These are phyloP conservation scores for Coregonus suidteri DNA, from an alignment of 2,797 vertebrate genomes.

Conservation along the genomic window DNA sequence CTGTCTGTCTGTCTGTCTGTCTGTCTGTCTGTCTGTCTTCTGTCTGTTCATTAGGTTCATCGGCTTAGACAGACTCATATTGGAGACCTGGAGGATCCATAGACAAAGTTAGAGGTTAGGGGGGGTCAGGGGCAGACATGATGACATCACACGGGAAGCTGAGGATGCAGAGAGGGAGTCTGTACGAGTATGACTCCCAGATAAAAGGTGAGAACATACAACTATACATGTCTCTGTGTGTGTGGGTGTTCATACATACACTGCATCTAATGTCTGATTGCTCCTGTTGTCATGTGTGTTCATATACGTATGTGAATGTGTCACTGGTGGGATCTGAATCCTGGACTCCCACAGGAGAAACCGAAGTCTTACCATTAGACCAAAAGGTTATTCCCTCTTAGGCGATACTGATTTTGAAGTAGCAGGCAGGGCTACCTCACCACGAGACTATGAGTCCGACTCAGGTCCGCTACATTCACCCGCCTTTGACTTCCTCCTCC, in stretches of 20 bases:
- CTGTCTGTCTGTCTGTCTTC: conserved; percentile 17
- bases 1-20: too few relatives aligned
- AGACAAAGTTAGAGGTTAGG: conserved; percentile 38
- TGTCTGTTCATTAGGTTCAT: too few relatives aligned
- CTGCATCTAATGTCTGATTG: conserved; percentile 12
- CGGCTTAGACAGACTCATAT: conserved; percentile 23
- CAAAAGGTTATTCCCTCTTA: too few relatives aligned
- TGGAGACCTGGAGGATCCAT: conserved; percentile 38
- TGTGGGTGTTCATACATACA: conserved; percentile 1
- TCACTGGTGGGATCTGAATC: too few relatives aligned
- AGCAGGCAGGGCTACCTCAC: too few relatives aligned
- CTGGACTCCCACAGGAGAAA: too few relatives aligned
- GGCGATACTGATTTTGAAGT: too few relatives aligned
- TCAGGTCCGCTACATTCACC: too few relatives aligned
- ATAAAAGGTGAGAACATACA: conserved; percentile 79
- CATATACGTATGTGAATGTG: not conserved
- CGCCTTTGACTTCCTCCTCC: too few relatives aligned
- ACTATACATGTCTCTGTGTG: not conserved
- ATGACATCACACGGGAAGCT: conserved; percentile 87
- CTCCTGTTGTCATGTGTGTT: conserved; percentile 30
- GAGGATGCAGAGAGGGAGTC: conserved; percentile 82
- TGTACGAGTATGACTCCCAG: conserved; percentile 86
- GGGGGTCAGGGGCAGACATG: conserved; percentile 60
- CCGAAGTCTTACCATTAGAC: too few relatives aligned
- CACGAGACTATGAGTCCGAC: too few relatives aligned